phyloP scores from a whole-genome alignment of 2,797 vertebrate species.

The Hydrophis major region DNA sequence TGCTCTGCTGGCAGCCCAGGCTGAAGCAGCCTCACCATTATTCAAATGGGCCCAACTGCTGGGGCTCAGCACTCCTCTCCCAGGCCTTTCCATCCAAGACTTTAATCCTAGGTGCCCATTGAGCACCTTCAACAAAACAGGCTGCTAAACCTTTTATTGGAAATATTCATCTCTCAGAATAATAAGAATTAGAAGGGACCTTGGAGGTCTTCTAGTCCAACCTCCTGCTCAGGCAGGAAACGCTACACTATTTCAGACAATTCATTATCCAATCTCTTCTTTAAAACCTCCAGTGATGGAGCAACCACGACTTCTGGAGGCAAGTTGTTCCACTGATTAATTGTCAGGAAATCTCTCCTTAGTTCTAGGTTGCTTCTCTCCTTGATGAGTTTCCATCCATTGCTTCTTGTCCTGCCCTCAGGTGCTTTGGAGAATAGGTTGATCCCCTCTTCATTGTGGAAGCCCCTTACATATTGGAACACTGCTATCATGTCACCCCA shows the following conservation, averaged over 20 bases:
- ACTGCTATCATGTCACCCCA: neutral
- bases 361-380: neutral
- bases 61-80: conserved; percentile 26
- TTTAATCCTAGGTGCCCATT: neutral
- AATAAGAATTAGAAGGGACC: neutral
- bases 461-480: neutral
- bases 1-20: conserved; percentile 40
- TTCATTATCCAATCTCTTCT: neutral
- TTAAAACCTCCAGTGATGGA: neutral
- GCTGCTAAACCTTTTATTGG: neutral
- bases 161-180: neutral
- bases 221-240: neutral
- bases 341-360: neutral
- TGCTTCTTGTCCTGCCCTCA: neutral
- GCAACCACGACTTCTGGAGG: neutral
- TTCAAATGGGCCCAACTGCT: conserved; percentile 52
- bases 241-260: neutral
- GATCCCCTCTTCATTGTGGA: neutral
- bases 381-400: neutral
- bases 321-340: neutral
- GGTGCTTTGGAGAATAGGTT: neutral
- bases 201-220: neutral
- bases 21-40: conserved; percentile 26
- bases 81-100: neutral
- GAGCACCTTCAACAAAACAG: neutral